Conservation (phyloP, 1,140 invertebrate genomes). For the Trichogramma pretiosum region DNA sequence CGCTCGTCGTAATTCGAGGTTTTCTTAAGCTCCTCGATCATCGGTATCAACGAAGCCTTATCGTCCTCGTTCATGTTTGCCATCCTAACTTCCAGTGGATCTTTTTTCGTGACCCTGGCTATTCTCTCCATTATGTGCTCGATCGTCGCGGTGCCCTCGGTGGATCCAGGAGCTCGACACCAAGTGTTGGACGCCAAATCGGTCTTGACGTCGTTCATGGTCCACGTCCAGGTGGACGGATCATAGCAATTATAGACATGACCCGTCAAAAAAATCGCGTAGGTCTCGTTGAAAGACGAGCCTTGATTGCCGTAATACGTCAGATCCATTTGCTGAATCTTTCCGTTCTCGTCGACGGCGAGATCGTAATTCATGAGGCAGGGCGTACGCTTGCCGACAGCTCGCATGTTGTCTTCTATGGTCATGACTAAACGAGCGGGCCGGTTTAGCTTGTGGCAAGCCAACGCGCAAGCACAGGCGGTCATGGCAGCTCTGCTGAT, state of each 20-base stretch:
- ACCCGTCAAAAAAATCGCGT: slow-evolving; percentile 35
- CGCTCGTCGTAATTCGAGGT: slow-evolving; percentile 55
- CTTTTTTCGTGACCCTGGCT: slow-evolving; percentile 53
- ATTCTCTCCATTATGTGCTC: slow-evolving; percentile 80
- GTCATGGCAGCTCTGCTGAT: slow-evolving; percentile 48
- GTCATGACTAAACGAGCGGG: slow-evolving; percentile 58
- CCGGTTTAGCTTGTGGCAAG: slow-evolving; percentile 49
- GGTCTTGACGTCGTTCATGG: slow-evolving; percentile 48
- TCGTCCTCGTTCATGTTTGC: slow-evolving; percentile 49
- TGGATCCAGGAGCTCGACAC: slow-evolving; percentile 49
- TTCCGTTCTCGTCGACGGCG: slow-evolving; percentile 55
- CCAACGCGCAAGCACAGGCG: slow-evolving; percentile 55
- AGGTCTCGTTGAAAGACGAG: slow-evolving; percentile 49
- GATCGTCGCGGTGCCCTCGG: slow-evolving; percentile 44
- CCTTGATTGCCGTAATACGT: slow-evolving; percentile 59
- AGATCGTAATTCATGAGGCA: slow-evolving; percentile 56
- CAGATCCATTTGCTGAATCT: slow-evolving; percentile 57
- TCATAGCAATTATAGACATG: slow-evolving; percentile 54
- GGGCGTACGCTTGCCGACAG: slow-evolving; percentile 55
- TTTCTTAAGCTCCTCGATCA: slow-evolving; percentile 51
- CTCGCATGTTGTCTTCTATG: slow-evolving; percentile 57
- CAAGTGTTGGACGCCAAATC: slow-evolving; percentile 57
- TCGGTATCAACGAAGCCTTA: slow-evolving; percentile 29
- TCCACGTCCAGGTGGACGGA: slow-evolving; percentile 45
- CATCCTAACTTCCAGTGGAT: slow-evolving; percentile 59